Base-by-base conservation (phyloP, 2,797 vertebrate genomes). In the Ataeniobius toweri region DNA sequence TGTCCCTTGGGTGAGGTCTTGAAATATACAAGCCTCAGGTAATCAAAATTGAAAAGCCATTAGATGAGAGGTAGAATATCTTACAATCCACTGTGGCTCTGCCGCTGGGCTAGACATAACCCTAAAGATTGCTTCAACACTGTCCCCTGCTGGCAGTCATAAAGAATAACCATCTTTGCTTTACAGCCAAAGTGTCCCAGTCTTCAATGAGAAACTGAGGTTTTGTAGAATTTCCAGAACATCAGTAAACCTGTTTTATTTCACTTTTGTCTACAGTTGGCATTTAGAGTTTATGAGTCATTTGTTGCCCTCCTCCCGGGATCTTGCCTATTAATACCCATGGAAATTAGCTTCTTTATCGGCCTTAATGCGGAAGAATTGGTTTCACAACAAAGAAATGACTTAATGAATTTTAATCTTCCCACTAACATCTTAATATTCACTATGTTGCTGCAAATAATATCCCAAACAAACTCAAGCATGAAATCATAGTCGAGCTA, bases 31-130 rank as follows among this genome's bases (percentile, higher is more conserved):
- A 85, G 80, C 82, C 78, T 78, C 74, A 46, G 80, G 83, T 91
- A 89, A 93, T 92, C 85, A 87, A 86, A 90, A 90, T 89, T 86
- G 86, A 91, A 90, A 93, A 78, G 81, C 75, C 79, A 83, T 92
- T 82, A 86, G 78, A 77, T 73, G 79, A 86, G 85, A 85, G 78
- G 77, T 58, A 83, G 83, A 90, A 75, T 77, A 75, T 88, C 81
- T 79, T 91, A 84, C 79, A 85, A 75, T 79, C 85, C 53, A 78
- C 80, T 61, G 56, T 73, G 3, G 44, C 79, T 79, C 77, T 65
- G 74, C 78, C 12, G 44, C 44, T 46, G 2, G 46, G 68, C 20
- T 28, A 78, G 74, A 14, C 20, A 3, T 74, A 72, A 6, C 67
- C 20, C 56, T 10, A 63, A 59, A 80, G 10, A 26, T 71, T 61